phyloP scores from a whole-genome alignment of 2,113 vertebrate genomes.

The Stercorarius parasiticus region DNA sequence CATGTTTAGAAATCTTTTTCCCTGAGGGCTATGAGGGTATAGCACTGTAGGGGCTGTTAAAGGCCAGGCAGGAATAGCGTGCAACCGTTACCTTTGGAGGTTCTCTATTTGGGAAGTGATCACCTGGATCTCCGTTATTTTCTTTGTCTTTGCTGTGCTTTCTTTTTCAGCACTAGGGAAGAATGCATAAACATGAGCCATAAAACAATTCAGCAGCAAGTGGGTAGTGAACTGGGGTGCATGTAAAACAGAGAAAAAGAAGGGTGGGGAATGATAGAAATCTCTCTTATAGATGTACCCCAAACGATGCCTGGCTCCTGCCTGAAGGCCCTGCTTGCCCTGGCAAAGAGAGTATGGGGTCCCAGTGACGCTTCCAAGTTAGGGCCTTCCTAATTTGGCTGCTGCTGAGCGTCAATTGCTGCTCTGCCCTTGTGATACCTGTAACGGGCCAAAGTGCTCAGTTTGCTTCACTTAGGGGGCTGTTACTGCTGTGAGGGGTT shows the following conservation, averaged over 20 bases:
- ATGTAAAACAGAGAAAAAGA: background rate
- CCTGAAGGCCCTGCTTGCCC: background rate
- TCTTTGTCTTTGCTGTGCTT: slow-evolving; percentile 81
- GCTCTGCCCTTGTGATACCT: background rate
- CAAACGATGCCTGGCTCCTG: background rate
- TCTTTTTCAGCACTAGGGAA: slow-evolving; percentile 83
- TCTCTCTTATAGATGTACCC: background rate
- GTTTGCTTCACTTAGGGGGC: background rate
- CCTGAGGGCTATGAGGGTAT: background rate
- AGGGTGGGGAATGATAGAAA: background rate
- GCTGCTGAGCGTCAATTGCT: background rate
- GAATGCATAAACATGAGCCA: background rate
- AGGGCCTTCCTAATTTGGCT: background rate
- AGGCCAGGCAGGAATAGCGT: background rate
- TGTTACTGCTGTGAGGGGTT: background rate
- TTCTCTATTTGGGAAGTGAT: slow-evolving; percentile 79
- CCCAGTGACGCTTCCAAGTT: background rate
- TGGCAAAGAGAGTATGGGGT: background rate
- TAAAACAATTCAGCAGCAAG: background rate
- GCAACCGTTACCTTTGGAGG: slow-evolving; percentile 77
- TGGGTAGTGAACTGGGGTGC: background rate
- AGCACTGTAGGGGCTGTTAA: background rate
- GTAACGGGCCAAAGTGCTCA: background rate
- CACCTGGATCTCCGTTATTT: slow-evolving; percentile 77
- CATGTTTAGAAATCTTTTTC: background rate